Conservation (phyloP, 2,113 vertebrate genomes). For the Brachyistius frenatus region DNA sequence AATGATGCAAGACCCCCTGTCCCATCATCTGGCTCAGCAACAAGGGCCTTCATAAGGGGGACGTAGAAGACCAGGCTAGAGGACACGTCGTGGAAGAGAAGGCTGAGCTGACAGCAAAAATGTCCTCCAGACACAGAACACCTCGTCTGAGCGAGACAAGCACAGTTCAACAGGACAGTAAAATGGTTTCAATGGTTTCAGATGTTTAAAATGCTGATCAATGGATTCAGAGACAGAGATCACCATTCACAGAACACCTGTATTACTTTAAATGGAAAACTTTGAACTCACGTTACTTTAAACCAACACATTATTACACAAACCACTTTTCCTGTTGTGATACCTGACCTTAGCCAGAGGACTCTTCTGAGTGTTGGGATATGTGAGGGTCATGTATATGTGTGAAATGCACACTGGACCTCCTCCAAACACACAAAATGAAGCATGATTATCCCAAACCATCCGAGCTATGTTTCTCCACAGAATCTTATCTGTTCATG, state of each 20-base stretch:
- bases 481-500: constrained; percentile 31
- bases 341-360: too few relatives aligned
- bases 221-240: constrained; percentile 5
- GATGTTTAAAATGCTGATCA: constrained; percentile 15
- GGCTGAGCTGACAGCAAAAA: background rate
- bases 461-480: constrained; percentile 48
- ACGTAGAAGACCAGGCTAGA: constrained; percentile 31
- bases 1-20: constrained; percentile 69
- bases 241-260: constrained; percentile 13
- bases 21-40: constrained; percentile 38
- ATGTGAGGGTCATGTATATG: too few relatives aligned
- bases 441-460: constrained; percentile 66
- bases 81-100: background rate
- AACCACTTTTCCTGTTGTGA: constrained; percentile 1
- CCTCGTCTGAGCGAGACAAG: constrained; percentile 11
- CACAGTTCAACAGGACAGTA: constrained; percentile 8
- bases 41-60: constrained; percentile 23
- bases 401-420: constrained; percentile 48
- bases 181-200: background rate
- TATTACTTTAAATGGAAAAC: constrained; percentile 23
- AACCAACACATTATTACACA: constrained; percentile 17
- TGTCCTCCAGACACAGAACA: background rate
- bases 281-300: background rate
- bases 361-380: too few relatives aligned
- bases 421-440: constrained; percentile 51